These are phyloP conservation scores for Catocala fraxini DNA, from an alignment of 2,888 invertebrate genomes.

Conservation along the genomic window DNA sequence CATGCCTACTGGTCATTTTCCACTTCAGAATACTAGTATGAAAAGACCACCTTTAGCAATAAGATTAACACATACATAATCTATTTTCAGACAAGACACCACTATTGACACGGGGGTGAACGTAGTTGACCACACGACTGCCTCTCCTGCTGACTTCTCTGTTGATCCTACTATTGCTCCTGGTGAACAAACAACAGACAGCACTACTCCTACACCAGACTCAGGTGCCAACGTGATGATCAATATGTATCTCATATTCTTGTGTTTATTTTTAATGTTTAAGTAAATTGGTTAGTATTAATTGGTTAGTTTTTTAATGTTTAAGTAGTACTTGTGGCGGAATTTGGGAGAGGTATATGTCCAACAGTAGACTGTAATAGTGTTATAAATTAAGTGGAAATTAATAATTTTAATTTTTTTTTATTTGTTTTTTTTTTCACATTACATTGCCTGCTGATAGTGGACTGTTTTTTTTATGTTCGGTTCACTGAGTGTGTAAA, in stretches of 20 bases:
- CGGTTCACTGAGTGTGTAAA: too few relatives aligned
- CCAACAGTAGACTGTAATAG: too few relatives aligned
- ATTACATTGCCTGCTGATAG: too few relatives aligned
- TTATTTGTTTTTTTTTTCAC: too few relatives aligned
- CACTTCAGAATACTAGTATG: too few relatives aligned
- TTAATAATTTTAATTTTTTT: too few relatives aligned
- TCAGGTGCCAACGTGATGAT: conserved; percentile 2
- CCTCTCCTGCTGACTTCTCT: not conserved
- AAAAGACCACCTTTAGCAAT: too few relatives aligned
- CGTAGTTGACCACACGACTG: not conserved
- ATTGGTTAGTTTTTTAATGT: conserved; percentile 7
- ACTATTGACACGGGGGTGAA: not conserved
- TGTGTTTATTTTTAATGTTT: conserved; percentile 8
- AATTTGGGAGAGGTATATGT: too few relatives aligned
- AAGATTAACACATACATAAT: too few relatives aligned
- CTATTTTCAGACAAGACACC: not conserved
- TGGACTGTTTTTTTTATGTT: too few relatives aligned
- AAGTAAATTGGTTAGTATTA: not conserved
- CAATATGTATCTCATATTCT: conserved; percentile 12
- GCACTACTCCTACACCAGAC: not conserved
- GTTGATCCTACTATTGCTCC: not conserved
- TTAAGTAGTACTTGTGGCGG: not conserved
- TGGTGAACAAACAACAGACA: not conserved
- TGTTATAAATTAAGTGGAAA: too few relatives aligned
- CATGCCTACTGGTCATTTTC: too few relatives aligned